These are phyloP conservation scores for Dallia pectoralis DNA, from an alignment of 2,797 vertebrate species.

Conservation along the genomic window DNA sequence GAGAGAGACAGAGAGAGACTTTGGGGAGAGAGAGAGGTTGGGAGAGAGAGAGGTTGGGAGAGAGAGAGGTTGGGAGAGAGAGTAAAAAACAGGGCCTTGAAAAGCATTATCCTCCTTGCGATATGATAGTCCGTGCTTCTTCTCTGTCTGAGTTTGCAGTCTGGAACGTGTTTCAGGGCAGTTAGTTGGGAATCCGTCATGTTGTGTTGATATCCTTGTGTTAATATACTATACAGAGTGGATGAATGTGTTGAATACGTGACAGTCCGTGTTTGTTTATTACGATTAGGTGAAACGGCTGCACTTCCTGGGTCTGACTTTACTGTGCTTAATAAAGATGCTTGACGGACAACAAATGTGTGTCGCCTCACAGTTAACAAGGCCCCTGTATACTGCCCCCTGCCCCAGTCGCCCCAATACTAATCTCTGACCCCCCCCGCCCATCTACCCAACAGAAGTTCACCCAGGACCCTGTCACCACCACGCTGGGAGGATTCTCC, in stretches of 20 bases:
- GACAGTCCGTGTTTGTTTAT: not conserved
- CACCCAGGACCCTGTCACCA: constrained; percentile 78
- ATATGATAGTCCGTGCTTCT: not conserved
- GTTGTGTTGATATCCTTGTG: not conserved
- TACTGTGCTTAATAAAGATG: not conserved
- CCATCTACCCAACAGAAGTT: constrained; percentile 72
- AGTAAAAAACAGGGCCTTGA: not conserved
- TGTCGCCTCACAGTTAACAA: not conserved
- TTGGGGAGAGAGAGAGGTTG: too few relatives aligned
- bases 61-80: too few relatives aligned
- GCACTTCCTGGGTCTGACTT: not conserved
- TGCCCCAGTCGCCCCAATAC: not conserved
- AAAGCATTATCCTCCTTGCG: not conserved
- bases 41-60: too few relatives aligned
- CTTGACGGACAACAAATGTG: not conserved
- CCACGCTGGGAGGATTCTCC: constrained; percentile 81
- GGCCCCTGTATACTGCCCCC: not conserved
- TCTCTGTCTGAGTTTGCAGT: not conserved
- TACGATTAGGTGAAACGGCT: not conserved
- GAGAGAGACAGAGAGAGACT: not conserved
- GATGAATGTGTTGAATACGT: not conserved
- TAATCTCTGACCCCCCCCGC: not conserved
- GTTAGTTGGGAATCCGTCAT: not conserved
- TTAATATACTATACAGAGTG: not conserved
- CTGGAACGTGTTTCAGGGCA: not conserved